Evolutionary conservation across 1,140 invertebrate species (phyloP).

Genomic region (Triops longicaudatus): DNA sequence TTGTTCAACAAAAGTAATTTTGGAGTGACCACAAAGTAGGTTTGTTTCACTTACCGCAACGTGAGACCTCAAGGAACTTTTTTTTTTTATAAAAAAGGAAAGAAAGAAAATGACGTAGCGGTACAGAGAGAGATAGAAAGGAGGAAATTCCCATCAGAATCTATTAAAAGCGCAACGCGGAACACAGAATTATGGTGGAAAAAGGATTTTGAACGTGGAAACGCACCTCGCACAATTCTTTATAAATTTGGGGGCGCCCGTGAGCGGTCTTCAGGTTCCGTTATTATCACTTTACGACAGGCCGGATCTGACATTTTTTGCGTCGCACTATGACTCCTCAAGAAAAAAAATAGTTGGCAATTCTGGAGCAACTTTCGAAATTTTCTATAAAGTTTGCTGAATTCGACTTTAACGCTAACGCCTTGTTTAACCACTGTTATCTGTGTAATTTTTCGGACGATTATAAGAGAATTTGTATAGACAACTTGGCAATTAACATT

Average conservation of each 20-base stretch:
- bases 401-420: no score
- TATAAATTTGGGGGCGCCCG: background rate
- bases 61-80: background rate
- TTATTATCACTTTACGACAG: background rate
- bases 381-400: no score
- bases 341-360: no score
- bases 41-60: background rate
- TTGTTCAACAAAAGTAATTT: background rate
- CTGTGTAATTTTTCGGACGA: no score
- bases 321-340: no score
- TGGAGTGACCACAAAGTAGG: background rate
- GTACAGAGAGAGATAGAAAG: background rate
- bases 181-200: background rate
- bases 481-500: no score
- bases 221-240: background rate
- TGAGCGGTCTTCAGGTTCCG: background rate
- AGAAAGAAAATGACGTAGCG: background rate
- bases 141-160: background rate
- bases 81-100: background rate
- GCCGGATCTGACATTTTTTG: background rate
- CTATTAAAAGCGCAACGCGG: background rate
- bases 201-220: background rate
- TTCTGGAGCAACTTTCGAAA: no score
- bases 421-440: no score
- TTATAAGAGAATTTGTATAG: no score